Percentiles rank a stretch among this genome's conserved stretches.
Conservation (phyloP, 1,140 invertebrate species). For the Physella acuta region DNA sequence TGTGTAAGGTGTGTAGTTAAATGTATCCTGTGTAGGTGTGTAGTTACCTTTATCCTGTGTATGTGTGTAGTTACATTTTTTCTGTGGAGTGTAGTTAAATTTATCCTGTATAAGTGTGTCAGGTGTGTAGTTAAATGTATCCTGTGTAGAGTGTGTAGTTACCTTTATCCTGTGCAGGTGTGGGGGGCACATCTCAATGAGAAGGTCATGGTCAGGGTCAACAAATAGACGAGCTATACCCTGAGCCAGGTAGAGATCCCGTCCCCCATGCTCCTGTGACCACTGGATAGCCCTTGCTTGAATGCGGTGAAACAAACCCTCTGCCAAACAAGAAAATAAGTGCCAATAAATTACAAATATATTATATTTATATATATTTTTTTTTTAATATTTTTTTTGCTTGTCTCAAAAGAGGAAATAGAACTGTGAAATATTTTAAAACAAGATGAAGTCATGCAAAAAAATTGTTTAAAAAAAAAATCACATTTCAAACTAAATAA, state of each 20-base stretch:
- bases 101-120: no score
- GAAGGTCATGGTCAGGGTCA: constrained; percentile 56
- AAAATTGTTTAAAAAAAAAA: no score
- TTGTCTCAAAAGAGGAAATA: constrained; percentile 2
- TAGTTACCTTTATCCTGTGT: no score
- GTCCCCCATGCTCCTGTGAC: constrained; percentile 49
- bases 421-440: not conserved
- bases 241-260: constrained; percentile 44
- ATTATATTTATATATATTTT: not conserved
- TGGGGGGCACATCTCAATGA: constrained; percentile 48
- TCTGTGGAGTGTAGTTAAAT: no score
- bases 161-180: constrained; percentile 53
- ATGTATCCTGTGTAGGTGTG: no score
- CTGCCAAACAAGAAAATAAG: constrained; percentile 33
- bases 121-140: no score
- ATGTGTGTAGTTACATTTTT: no score
- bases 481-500: no score
- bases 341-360: no score
- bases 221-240: constrained; percentile 49
- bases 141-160: no score
- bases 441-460: no score
- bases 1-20: no score
- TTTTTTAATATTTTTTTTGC: not conserved
- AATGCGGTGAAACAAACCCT: constrained; percentile 54
- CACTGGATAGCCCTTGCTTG: constrained; percentile 47